Percentiles rank a stretch among this genome's conserved stretches.
These are phyloP conservation scores for Drosophila kepulauana DNA, from an alignment of 1,140 invertebrate genomes.

Conservation along the genomic window DNA sequence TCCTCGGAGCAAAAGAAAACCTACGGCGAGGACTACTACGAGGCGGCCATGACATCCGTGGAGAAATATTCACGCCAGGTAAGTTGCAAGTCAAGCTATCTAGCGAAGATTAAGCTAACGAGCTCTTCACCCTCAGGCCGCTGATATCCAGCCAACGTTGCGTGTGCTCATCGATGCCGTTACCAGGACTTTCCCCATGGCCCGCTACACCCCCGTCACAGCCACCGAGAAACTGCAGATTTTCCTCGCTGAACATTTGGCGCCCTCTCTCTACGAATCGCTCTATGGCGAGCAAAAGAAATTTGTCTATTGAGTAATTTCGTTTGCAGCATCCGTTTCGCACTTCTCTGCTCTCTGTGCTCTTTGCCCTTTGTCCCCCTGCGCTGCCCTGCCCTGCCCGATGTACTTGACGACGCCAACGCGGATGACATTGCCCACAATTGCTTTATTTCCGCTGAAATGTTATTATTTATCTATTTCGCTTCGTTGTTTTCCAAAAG, in stretches of 20 bases:
- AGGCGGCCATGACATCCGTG: conserved; percentile 90
- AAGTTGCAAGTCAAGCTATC: conserved; percentile 16
- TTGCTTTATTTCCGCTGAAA: conserved; percentile 40
- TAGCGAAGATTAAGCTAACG: neutral
- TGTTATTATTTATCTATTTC: conserved; percentile 35
- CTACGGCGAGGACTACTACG: conserved; percentile 93
- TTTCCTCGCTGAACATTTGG: conserved; percentile 91
- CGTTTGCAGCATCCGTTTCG: conserved; percentile 5
- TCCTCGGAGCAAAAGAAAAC: conserved; percentile 91
- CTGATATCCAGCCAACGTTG: conserved; percentile 90
- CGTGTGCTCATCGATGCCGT: conserved; percentile 90
- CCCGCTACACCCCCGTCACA: conserved; percentile 92
- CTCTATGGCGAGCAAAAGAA: conserved; percentile 85
- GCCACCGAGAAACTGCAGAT: conserved; percentile 91
- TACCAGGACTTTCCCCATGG: conserved; percentile 92
- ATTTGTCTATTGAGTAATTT: conserved; percentile 62
- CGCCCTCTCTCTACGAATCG: conserved; percentile 90
- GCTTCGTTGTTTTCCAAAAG: conserved; percentile 47
- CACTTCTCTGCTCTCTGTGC: neutral
- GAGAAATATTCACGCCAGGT: conserved; percentile 90
- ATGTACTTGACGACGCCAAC: too few relatives aligned
- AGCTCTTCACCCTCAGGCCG: conserved; percentile 86
- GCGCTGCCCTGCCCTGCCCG: too few relatives aligned
- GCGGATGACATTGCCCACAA: conserved; percentile 10
- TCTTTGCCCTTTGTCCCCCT: too few relatives aligned